Conservation (phyloP, 2,113 vertebrate species). For the Empidonax traillii region DNA sequence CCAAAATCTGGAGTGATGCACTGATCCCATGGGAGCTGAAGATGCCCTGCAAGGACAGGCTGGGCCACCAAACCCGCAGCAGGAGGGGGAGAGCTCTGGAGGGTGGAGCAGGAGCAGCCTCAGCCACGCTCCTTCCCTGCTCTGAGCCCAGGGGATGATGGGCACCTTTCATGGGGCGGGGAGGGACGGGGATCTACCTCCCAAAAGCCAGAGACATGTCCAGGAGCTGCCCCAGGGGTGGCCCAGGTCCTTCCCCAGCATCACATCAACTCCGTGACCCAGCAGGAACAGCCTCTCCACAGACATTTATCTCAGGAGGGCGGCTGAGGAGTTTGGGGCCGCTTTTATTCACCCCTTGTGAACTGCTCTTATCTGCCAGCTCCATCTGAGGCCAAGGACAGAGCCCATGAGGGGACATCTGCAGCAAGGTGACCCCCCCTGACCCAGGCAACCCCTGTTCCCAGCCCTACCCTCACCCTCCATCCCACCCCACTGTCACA, state of each 20-base stretch:
- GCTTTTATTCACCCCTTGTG: background rate
- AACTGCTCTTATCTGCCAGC: background rate
- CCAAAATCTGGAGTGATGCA: background rate
- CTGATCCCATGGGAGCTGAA: background rate
- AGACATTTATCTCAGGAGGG: background rate
- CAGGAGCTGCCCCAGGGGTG: background rate
- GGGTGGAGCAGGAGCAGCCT: background rate
- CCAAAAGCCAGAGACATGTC: background rate
- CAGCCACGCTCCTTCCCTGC: background rate
- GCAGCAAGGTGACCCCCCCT: background rate
- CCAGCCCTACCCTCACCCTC: background rate
- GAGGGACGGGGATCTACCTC: background rate
- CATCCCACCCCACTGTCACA: background rate
- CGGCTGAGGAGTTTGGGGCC: background rate
- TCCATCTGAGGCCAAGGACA: background rate
- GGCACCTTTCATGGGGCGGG: accelerated
- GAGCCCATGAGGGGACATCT: background rate
- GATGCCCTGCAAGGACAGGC: background rate
- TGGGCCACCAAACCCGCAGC: background rate
- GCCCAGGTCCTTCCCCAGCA: background rate
- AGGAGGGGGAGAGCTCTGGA: accelerated
- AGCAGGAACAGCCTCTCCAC: background rate
- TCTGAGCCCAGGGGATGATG: background rate
- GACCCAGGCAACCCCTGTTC: background rate
- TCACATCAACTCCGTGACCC: background rate